Conservation (phyloP, 1,140 invertebrate species). For the Goniozus legneri region DNA sequence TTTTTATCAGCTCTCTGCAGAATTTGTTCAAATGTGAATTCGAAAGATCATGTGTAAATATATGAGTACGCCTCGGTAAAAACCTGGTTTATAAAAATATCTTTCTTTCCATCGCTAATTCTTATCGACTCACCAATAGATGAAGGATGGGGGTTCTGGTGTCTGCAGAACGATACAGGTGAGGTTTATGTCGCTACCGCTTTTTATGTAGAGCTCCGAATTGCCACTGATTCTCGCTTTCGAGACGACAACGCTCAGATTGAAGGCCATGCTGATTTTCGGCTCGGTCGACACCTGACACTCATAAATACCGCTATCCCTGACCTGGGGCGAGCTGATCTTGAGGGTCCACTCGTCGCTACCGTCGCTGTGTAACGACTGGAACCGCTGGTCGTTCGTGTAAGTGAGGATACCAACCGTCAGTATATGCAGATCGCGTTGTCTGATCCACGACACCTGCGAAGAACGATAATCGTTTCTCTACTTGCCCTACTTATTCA, state of each 20-base stretch:
- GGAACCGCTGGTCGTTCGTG: constrained; percentile 73
- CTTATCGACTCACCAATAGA: constrained; percentile 77
- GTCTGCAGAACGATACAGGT: constrained; percentile 83
- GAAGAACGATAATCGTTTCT: no score
- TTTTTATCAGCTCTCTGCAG: no score
- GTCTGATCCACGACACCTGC: constrained; percentile 73
- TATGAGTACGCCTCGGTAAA: no score
- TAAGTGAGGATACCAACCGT: constrained; percentile 72
- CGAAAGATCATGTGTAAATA: no score
- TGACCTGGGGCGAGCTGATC: constrained; percentile 73
- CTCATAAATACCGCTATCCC: constrained; percentile 74
- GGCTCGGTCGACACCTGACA: constrained; percentile 86
- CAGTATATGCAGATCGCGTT: constrained; percentile 71
- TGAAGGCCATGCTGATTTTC: constrained; percentile 77
- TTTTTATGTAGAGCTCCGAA: constrained; percentile 80
- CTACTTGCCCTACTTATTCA: no score
- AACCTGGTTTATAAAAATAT: no score
- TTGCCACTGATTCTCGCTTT: constrained; percentile 84
- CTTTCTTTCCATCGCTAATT: no score
- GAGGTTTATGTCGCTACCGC: constrained; percentile 85
- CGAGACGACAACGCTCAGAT: constrained; percentile 80
- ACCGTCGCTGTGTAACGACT: constrained; percentile 76
- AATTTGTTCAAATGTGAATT: no score
- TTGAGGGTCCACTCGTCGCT: constrained; percentile 86
- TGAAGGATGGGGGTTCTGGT: constrained; percentile 83